Percentiles rank a stretch among this genome's conserved stretches.
Evolutionary conservation across 2,113 vertebrate genomes (phyloP).

Genomic region (Ellobius talpinus): DNA sequence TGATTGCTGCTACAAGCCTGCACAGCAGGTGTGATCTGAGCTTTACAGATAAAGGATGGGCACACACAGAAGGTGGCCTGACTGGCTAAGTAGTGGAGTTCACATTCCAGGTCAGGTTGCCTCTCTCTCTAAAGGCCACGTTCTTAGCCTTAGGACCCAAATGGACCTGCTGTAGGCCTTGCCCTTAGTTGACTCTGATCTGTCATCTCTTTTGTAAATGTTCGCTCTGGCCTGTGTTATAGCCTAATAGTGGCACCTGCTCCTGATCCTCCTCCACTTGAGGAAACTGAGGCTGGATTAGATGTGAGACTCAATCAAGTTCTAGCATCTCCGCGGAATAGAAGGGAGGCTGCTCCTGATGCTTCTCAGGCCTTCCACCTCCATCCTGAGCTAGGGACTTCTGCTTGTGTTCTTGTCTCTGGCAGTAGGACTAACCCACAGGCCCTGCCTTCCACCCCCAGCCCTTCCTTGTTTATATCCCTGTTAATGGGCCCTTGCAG

Average conservation of each 20-base stretch:
- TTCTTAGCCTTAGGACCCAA: neutral
- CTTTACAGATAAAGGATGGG: neutral
- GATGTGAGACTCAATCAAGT: neutral
- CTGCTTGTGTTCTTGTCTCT: conserved; percentile 50
- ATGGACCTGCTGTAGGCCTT: neutral
- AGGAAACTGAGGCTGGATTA: conserved; percentile 18
- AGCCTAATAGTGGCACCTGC: neutral
- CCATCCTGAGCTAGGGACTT: neutral
- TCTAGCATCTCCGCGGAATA: neutral
- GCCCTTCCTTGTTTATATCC: conserved; percentile 78
- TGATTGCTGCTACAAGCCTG: neutral
- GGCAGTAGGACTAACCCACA: conserved; percentile 9
- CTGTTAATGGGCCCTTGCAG: conserved; percentile 70
- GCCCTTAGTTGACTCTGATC: neutral
- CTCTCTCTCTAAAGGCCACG: neutral
- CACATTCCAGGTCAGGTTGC: neutral
- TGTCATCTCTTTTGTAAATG: neutral
- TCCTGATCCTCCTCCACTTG: neutral
- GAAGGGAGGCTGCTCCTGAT: neutral
- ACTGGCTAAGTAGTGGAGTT: neutral
- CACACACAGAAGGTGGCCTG: neutral
- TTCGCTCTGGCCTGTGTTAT: neutral
- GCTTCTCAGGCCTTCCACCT: neutral
- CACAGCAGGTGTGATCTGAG: neutral
- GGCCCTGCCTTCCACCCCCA: conserved; percentile 32